Base-by-base conservation (phyloP, 2,888 invertebrate species). In the Aphrophora alni region DNA sequence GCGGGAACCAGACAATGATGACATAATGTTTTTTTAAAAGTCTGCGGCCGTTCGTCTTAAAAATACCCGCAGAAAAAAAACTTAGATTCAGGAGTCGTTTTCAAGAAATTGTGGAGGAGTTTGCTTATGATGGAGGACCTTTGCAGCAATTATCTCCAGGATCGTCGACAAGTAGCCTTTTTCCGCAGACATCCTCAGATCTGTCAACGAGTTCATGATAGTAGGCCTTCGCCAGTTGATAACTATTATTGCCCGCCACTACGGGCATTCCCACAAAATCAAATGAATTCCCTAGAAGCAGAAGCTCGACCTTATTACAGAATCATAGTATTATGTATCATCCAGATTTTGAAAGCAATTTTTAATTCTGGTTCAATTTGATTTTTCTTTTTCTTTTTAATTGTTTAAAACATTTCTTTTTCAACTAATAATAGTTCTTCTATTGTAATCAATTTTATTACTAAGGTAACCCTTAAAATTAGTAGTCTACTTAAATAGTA, bases 21-120 rank as follows among this genome's bases (percentile, higher is more conserved):
- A n/a, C n/a, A n/a, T n/a, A n/a, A 38, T 80, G 38, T 80, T 80
- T 71, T 80, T 80, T 44, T 27, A n/a, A 33, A 33, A 81, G 77
- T 69, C 77, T 81, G n/a, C n/a, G 77, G 24, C 80, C 73, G 4
- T 70, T 70, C 25, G 33, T 74, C 8, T 44, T 0, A 77, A 81
- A 70, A 33, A 81, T 77, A 51, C 77, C 77, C 3, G 8, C n/a
- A 25, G 38, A 81, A 59, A 59, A 59, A 14, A 80, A 80, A 24
- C 24, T 81, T 3, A 25, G 33, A 59, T 81, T 81, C 51, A 26
- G 77, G 38, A 76, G 73, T 8, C 33, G 33, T 5, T 5, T 33
- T 33, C 33, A 33, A 33, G 33, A 33, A 33, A 8, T 33, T 77
- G 76, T 80, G n/a, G 80, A 72, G 12, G 76, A 80, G 51, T 80